Evolutionary conservation across 2,113 vertebrate species (phyloP).

Genomic region (Canis aureus): DNA sequence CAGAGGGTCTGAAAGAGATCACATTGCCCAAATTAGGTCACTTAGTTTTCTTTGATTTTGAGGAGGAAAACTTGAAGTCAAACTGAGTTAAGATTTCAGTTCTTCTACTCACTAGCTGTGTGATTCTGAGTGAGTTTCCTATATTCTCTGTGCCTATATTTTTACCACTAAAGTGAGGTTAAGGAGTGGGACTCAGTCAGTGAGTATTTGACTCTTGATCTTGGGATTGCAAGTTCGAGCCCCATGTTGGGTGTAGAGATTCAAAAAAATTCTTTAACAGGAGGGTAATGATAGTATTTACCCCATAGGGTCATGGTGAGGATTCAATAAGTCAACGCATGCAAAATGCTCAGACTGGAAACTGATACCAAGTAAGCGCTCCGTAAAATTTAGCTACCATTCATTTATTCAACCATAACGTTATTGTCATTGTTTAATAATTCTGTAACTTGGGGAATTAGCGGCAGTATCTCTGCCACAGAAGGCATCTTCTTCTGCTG

Average conservation of each 20-base stretch:
- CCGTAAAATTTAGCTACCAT: background rate
- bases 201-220: background rate
- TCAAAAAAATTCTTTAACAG: background rate
- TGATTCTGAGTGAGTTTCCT: background rate
- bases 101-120: background rate
- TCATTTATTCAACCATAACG: background rate
- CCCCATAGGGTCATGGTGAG: background rate
- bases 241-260: background rate
- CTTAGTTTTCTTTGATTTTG: constrained; percentile 12
- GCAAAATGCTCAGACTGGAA: background rate
- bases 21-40: background rate
- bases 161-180: background rate
- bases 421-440: background rate
- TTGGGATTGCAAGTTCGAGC: background rate
- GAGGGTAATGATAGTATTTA: background rate
- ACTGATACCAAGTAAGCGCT: background rate
- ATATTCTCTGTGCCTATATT: background rate
- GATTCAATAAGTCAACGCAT: background rate
- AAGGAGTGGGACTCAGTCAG: background rate
- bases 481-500: background rate
- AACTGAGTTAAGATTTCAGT: background rate
- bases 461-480: background rate
- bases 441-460: background rate
- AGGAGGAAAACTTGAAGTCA: constrained; percentile 1
- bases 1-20: background rate